Evolutionary conservation across 1,140 invertebrate species (phyloP), one percentile per base, ranked within the genome.

Genomic region (Agraylea sexmaculata): DNA sequence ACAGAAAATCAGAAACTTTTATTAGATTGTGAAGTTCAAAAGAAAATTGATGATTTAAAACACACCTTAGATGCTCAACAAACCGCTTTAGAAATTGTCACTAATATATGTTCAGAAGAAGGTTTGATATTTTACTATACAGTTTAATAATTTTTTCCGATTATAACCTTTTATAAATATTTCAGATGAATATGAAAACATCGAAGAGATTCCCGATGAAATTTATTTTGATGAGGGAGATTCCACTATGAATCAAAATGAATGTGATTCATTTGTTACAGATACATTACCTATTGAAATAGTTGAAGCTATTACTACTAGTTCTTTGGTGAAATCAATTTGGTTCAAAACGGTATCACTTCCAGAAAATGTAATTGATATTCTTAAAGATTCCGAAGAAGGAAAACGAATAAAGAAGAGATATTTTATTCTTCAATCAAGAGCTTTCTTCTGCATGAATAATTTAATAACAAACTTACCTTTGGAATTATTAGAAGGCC

Each of bases 81-180:
- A 48, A 66, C 73, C 50, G 71, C 76, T 4, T 54, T 81, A 37
- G 79, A 83, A 60, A 76, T 80, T 35, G 57, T 82, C 33, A 70
- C 79, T 11, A 83, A 84, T 59, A 57, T 83, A 19, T 80, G 77
- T 47, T 75, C 78, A 19, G 57, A 58, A 53, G 74, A 79, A 49
- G 75, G 75, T 70, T 56, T 36, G 8, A 20, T 36, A 4, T 49
- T 41, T 37, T 34, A 33, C 6, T 35, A 13, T 36, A 36, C 31
- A 43, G 21, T 37, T 6, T 11, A 42, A 20, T 37, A 3, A 3
- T 15, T 12, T 46, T 37, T 17, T 11, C 11, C 15, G 37, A 8
- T 19, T 25, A 2, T 32, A 42, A 17, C 29, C 47, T 39, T 23
- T 22, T 42, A 22, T 21, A 6, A 32, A 38, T 22, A 2, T 55